Conservation (phyloP, 2,113 vertebrate genomes). For the Corydoras maculifer region DNA sequence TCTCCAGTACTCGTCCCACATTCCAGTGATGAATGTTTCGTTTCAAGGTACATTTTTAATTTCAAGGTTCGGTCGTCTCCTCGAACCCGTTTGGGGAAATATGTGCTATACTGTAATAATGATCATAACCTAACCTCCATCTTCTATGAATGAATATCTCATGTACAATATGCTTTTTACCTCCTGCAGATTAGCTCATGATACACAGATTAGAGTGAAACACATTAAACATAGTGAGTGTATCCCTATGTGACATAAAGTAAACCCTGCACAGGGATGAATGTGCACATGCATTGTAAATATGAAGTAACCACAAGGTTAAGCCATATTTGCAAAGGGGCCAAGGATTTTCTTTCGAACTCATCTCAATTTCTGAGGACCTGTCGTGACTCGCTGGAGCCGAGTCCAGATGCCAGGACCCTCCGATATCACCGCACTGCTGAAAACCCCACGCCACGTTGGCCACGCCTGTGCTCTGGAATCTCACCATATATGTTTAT, state of each 20-base stretch:
- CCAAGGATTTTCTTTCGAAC: slow-evolving; percentile 62
- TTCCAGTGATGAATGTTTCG: slow-evolving; percentile 81
- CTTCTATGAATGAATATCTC: slow-evolving; percentile 72
- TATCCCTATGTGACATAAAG: slow-evolving; percentile 46
- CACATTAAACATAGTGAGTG: too few relatives aligned
- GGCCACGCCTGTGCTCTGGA: slow-evolving; percentile 79
- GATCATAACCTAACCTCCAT: slow-evolving; percentile 73
- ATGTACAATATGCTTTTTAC: slow-evolving; percentile 74
- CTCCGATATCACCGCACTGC: slow-evolving; percentile 17
- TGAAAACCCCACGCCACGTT: slow-evolving; percentile 71
- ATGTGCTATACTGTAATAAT: slow-evolving; percentile 79
- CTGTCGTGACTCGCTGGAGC: slow-evolving; percentile 57
- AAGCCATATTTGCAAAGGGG: slow-evolving; percentile 72
- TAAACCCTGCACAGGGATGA: slow-evolving; percentile 50
- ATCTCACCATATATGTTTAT: slow-evolving; percentile 58
- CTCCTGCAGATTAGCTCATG: slow-evolving; percentile 76
- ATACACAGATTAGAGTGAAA: slow-evolving; percentile 50
- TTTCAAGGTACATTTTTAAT: slow-evolving; percentile 56
- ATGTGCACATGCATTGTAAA: slow-evolving; percentile 58
- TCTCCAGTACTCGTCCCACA: slow-evolving; percentile 67
- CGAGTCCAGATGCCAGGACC: slow-evolving; percentile 20
- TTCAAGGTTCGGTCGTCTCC: slow-evolving; percentile 55
- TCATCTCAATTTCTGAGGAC: slow-evolving; percentile 63
- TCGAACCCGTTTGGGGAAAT: slow-evolving; percentile 77
- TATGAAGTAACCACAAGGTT: slow-evolving; percentile 80